These are phyloP conservation scores for Arctocebus calabarensis DNA, from an alignment of 2,797 vertebrate species.

Conservation along the genomic window DNA sequence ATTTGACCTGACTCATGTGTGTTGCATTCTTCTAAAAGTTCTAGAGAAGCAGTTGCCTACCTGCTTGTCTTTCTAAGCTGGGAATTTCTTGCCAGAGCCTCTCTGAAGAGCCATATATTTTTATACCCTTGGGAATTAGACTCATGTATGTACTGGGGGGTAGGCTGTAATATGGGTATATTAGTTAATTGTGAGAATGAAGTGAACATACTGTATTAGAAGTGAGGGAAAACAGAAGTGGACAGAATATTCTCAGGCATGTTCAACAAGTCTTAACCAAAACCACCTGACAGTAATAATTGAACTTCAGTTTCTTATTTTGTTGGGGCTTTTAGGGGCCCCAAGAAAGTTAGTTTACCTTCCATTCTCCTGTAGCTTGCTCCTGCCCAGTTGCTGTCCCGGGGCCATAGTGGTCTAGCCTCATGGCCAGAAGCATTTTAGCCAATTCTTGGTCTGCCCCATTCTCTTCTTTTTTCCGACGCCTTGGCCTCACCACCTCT, in stretches of 20 bases:
- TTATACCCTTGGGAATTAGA: not conserved
- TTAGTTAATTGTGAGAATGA: not conserved
- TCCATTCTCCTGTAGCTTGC: constrained; percentile 81
- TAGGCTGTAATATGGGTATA: not conserved
- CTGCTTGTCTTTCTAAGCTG: not conserved
- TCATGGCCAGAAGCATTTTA: constrained; percentile 89
- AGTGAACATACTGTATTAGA: not conserved
- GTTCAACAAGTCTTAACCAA: not conserved
- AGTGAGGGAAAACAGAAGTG: not conserved
- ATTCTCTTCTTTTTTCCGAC: constrained; percentile 80
- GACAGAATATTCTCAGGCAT: not conserved
- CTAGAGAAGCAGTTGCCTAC: not conserved
- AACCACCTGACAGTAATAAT: not conserved
- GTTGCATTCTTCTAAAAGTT: not conserved
- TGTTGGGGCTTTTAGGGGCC: not conserved
- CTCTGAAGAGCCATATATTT: not conserved
- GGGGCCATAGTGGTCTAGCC: constrained; percentile 84
- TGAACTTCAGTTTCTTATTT: not conserved
- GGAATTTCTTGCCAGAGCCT: not conserved
- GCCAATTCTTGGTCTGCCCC: constrained; percentile 82
- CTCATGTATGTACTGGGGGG: not conserved
- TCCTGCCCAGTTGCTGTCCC: constrained; percentile 53
- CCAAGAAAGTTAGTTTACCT: constrained; percentile 82
- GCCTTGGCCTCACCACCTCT: constrained; percentile 71
- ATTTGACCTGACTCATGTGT: not conserved